Conservation (phyloP, 2,888 invertebrate species). For the Craniophora ligustri region DNA sequence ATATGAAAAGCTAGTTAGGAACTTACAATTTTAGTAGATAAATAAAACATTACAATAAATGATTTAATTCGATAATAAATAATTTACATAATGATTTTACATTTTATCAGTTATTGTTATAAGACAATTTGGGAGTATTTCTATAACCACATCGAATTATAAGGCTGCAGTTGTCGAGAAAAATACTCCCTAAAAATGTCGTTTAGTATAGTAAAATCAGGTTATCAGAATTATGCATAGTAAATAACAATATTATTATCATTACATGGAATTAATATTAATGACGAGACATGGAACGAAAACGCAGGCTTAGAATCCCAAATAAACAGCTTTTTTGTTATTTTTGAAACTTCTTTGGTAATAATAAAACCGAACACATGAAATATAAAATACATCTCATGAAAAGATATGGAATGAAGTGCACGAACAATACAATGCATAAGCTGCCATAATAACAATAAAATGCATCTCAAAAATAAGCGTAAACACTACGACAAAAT, state of each 20-base stretch:
- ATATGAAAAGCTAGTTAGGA: slow-evolving; percentile 87
- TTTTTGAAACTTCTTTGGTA: slow-evolving; percentile 83
- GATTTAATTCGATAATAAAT: slow-evolving; percentile 83
- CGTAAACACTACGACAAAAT: slow-evolving; percentile 75
- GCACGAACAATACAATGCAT: slow-evolving; percentile 77
- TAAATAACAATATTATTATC: slow-evolving; percentile 74
- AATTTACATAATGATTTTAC: slow-evolving; percentile 83
- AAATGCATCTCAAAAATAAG: slow-evolving; percentile 85
- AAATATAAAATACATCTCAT: slow-evolving; percentile 70
- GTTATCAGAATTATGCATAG: slow-evolving; percentile 82
- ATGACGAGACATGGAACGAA: slow-evolving; percentile 75
- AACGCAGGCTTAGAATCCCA: slow-evolving; percentile 61
- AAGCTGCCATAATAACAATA: slow-evolving; percentile 83
- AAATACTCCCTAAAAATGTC: slow-evolving; percentile 83
- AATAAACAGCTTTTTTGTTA: slow-evolving; percentile 70
- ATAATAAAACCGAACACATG: slow-evolving; percentile 75
- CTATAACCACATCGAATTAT: slow-evolving; percentile 62
- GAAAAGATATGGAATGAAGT: slow-evolving; percentile 79
- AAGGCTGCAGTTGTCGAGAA: slow-evolving; percentile 59
- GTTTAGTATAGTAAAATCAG: slow-evolving; percentile 68
- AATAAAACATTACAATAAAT: slow-evolving; percentile 78
- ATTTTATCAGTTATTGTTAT: slow-evolving; percentile 73
- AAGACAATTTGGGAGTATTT: slow-evolving; percentile 82
- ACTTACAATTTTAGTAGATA: slow-evolving; percentile 86
- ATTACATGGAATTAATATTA: slow-evolving; percentile 76